Evolutionary conservation across 2,888 invertebrate genomes (phyloP), one percentile per base, ranked within the genome.

Genomic region (Pandemis cinnamomeana): DNA sequence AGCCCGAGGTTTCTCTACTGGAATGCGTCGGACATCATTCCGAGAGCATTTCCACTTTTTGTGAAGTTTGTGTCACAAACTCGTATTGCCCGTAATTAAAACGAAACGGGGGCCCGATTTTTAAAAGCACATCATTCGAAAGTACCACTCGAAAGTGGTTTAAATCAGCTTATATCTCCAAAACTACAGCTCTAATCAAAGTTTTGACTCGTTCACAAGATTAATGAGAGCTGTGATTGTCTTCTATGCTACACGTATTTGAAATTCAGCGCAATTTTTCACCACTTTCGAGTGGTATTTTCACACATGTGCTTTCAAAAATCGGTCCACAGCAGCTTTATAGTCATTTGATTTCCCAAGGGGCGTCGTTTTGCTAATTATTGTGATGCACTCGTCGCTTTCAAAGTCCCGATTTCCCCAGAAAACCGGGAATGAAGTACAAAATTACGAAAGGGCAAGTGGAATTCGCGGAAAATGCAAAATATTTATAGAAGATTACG

Each of bases 311-410:
- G 4, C 27, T 36, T 36, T 36, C 27, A 4, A 36, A 20, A 36
- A 36, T 2, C 27, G 27, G 27, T 0, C 27, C 27, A 1, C 27
- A 55, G 67, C 41, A 36, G 62, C 7, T 46, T 46, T 36, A 36
- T 36, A 36, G 27, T 68, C 15, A 67, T 72, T 67, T 62, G 72
- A 36, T 15, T 63, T 68, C 46, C 55, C 46, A 41, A 8, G 68
- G 72, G 63, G 63, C 36, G 41, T 68, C 36, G 27, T 63, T 62
- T 20, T 63, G 48, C 55, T 69, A 63, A 72, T 64, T 64, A 69
- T 68, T 48, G 20, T 63, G 68, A 68, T 68, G 63, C 7, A 55
- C 7, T 2, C 13, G 10, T 11, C 44, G 51, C 15, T 11, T 5
- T n/a, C 6, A 53, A 15, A 53, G 20, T 20, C 15, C 20, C 7